Base-by-base conservation (phyloP, 2,888 invertebrate species). In the Acleris holmiana region DNA sequence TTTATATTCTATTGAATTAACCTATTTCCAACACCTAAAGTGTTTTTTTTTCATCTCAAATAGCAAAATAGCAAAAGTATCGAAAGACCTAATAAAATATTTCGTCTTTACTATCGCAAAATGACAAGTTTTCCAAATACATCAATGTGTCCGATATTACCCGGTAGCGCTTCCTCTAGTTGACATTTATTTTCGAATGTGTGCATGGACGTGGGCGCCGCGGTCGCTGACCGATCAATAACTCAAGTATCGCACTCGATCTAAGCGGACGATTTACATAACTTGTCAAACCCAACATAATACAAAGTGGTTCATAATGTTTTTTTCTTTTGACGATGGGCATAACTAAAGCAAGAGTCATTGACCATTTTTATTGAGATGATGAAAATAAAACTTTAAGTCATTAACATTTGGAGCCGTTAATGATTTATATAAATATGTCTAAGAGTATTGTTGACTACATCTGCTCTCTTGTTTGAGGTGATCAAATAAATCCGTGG, bases 241-340 rank as follows among this genome's bases (percentile, higher is more conserved):
- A 61, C 21, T 65, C 82, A 84, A 81, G 82, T 88, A 87, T 88
- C 78, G 82, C 86, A 86, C 85, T 82, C 75, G 72, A 78, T 83
- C 81, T 87, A 84, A 80, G 79, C 79, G 75, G 85, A 83, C 29
- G 44, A 92, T 92, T 92, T 88, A 89, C 91, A 92, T 92, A 92
- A 91, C 89, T 86, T 82, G 87, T 87, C 88, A 86, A 79, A 84
- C 75, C 79, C 81, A 83, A 88, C 81, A 82, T 79, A 85, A 87
- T 75, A 87, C 80, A 83, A 85, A 84, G 85, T 77, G 80, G 88
- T 88, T 84, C 79, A 80, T 78, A 40, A 77, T 85, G 74, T 82
- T 78, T 83, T 79, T 80, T 81, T 73, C 67, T 76, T 76, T 3
- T 25, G 71, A 67, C 46, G 19, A 53, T 53, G 17, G 66, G 76